Base-by-base conservation (phyloP, 2,888 invertebrate species). In the Lottia gigantea region DNA sequence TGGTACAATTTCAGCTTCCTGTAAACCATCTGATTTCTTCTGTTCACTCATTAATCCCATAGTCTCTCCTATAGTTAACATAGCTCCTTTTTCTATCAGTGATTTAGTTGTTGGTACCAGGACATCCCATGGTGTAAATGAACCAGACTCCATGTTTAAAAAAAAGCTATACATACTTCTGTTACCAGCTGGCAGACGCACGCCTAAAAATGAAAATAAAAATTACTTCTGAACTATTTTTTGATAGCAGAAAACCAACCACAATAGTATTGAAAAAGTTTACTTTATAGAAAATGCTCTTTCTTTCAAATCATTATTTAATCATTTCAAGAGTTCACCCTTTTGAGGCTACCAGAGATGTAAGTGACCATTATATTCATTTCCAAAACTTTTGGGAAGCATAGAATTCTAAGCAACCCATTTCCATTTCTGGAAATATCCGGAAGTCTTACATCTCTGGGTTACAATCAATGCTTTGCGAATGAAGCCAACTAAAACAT, bases 131-230 rank as follows among this genome's bases (percentile, higher is more conserved):
- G 83, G 82, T 11, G 86, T 78, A 81, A 88, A 88, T 76, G 79
- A 80, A 23, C 87, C 87, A 15, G 85, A 82, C 70, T 88, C 86
- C 82, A 88, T 83, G 77, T 88, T 88, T 26, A 88, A 82, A 76
- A 88, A 88, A 77, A 87, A 88, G 71, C 87, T 85, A 78, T 86
- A 88, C 64, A 88, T 85, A 64, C 83, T 85, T 49, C 82, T 78
- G 74, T 84, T 85, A 14, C 86, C 87, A 31, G 88, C 83, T 14
- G 88, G 88, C 23, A 88, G 79, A 45, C 87, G 78, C 19, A 88
- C 85, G 70, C 88, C 87, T 87, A 75, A n/a, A 77, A 46, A 40
- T 8, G n/a, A 23, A 46, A 46, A 7, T 19, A 45, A 31, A 4
- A 14, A 70, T 40, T 40, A 40, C 7, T 40, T 40, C 11, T 11